Conservation (phyloP, 2,797 vertebrate genomes). For the Semotilus atromaculatus region DNA sequence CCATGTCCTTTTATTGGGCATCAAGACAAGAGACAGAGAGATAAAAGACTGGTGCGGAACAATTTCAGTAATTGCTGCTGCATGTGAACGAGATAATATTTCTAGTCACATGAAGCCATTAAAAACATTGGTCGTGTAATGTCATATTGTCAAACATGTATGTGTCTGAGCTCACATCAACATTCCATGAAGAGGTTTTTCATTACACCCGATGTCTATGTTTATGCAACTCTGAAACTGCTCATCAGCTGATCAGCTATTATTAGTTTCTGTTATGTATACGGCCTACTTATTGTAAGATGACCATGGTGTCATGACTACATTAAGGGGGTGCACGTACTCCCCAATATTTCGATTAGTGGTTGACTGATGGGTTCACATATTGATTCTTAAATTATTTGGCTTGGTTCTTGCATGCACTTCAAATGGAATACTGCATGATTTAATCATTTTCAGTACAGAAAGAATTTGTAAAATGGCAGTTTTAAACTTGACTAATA, state of each 20-base stretch:
- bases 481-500: not conserved
- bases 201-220: not conserved
- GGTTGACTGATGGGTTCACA: not conserved
- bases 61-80: not conserved
- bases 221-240: not conserved
- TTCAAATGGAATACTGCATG: not conserved
- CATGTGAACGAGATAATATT: not conserved
- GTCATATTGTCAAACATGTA: not conserved
- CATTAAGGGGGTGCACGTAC: not conserved
- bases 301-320: not conserved
- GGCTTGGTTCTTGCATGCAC: not conserved
- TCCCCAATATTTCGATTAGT: not conserved
- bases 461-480: not conserved
- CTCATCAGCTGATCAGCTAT: conserved; percentile 30
- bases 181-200: not conserved
- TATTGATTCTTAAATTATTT: not conserved
- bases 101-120: not conserved
- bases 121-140: not conserved
- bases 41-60: not conserved
- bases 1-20: not conserved
- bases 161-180: not conserved
- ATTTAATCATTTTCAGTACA: not conserved
- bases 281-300: not conserved
- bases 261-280: conserved; percentile 20
- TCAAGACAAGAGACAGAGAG: not conserved